Base-by-base conservation (phyloP, 2,888 invertebrate genomes). In the Chromoteleia sp. region DNA sequence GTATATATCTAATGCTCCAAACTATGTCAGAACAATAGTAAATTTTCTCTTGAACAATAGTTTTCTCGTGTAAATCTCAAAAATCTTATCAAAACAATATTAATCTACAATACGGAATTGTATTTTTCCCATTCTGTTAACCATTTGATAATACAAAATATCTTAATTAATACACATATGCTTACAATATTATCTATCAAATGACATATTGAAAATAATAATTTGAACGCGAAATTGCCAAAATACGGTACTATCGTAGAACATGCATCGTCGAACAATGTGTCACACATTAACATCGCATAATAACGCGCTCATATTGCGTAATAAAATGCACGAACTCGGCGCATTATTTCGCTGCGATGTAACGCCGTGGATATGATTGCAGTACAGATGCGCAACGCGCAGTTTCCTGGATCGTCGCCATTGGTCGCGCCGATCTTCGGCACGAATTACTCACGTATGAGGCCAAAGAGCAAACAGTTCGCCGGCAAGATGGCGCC, bases 401-500 rank as follows among this genome's bases (percentile, higher is more conserved):
- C 58, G 76, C 71, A 67, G 81, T 81, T 76, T 76, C 81, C 76
- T 81, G 73, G 71, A 76, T 73, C 76, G 76, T 75, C 61, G 61
- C 81, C 67, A 81, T 75, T 83, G 83, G 67, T 75, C 65, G 83
- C 78, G 77, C 48, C 75, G 70, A 85, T 86, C 87, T 87, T 86
- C 84, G 84, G 86, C 88, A 89, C 87, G 88, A 89, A 88, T 89
- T 85, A 85, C 84, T 84, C 84, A 87, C 84, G 87, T 86, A 86
- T 86, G 88, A 86, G 90, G 89, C 85, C 90, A 91, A 89, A 91
- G 91, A 88, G 90, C 89, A 91, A 89, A 88, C 87, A 86, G 85
- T 86, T 88, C 85, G 86, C 87, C 89, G 89, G 89, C 88, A 90
- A 91, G 86, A 91, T 91, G 91, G 91, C 90, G 90, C 89, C 91